Conservation (phyloP, 1,140 invertebrate genomes). For the silkworm (Bombyx mori) region DNA sequence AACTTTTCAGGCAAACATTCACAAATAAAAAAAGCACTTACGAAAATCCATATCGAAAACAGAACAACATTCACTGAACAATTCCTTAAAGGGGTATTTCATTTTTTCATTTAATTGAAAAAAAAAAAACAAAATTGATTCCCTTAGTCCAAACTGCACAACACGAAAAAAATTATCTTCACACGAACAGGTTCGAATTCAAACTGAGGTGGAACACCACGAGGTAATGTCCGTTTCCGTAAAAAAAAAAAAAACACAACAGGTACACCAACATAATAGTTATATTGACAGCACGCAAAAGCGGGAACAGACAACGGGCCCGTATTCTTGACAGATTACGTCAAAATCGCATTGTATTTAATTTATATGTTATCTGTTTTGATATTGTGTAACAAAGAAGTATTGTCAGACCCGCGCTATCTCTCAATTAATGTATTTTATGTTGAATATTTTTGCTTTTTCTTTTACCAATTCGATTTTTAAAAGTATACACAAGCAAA, state of each 20-base stretch:
- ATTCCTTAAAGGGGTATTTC: constrained; percentile 47
- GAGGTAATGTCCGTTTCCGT: constrained; percentile 59
- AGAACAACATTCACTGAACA: constrained; percentile 28
- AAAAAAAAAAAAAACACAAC: constrained; percentile 38
- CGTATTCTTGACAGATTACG: constrained; percentile 11
- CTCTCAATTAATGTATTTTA: not conserved
- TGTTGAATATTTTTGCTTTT: not conserved
- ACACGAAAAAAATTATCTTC: constrained; percentile 33
- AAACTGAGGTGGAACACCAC: constrained; percentile 42
- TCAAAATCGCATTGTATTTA: constrained; percentile 2
- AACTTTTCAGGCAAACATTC: not conserved
- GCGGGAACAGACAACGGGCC: constrained; percentile 15
- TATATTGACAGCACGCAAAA: constrained; percentile 32
- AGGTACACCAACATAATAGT: constrained; percentile 33
- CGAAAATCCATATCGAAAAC: constrained; percentile 40
- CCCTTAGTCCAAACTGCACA: not conserved
- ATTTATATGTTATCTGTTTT: constrained; percentile 23
- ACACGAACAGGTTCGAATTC: constrained; percentile 46
- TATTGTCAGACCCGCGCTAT: not conserved
- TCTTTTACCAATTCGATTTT: too few species aligned
- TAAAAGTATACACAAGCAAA: too few species aligned
- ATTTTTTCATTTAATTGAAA: constrained; percentile 20
- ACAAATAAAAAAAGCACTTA: constrained; percentile 31
- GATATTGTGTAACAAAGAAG: constrained; percentile 12
- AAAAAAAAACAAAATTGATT: constrained; percentile 8